Evolutionary conservation across 2,113 vertebrate genomes (phyloP).

Genomic region (Nymphicus hollandicus): DNA sequence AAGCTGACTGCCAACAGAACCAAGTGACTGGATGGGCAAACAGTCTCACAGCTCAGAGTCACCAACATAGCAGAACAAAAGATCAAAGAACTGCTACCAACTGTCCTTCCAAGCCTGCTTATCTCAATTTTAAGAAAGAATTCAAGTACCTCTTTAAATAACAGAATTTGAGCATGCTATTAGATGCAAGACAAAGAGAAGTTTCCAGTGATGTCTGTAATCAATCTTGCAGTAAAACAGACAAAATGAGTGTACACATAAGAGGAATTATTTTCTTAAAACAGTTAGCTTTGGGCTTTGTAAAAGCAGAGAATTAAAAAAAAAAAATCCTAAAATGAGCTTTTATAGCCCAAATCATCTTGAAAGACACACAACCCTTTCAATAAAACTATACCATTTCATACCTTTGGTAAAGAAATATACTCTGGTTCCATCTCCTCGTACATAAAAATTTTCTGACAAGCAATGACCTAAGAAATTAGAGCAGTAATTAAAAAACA

Average conservation of each 20-base stretch:
- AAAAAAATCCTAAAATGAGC: background rate
- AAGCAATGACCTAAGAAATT: conserved; percentile 82
- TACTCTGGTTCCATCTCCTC: conserved; percentile 90
- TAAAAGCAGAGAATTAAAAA: background rate
- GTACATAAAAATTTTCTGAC: conserved; percentile 91
- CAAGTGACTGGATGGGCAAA: background rate
- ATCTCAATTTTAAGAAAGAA: background rate
- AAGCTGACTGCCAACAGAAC: background rate
- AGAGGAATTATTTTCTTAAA: background rate
- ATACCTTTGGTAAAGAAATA: conserved; percentile 95
- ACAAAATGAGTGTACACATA: background rate
- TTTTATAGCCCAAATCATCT: background rate
- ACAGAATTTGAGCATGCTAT: background rate
- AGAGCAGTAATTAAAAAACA: background rate
- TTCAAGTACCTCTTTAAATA: background rate
- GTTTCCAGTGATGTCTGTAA: background rate
- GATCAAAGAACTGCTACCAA: background rate
- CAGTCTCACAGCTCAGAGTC: background rate
- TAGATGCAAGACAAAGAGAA: background rate
- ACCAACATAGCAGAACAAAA: background rate
- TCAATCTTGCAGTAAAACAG: background rate
- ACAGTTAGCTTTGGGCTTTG: background rate
- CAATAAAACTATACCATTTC: background rate
- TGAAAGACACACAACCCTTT: background rate
- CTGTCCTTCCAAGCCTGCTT: background rate